Base-by-base conservation (phyloP, 53 echinoderm and acorn worm species). In the Henricia sp. region DNA sequence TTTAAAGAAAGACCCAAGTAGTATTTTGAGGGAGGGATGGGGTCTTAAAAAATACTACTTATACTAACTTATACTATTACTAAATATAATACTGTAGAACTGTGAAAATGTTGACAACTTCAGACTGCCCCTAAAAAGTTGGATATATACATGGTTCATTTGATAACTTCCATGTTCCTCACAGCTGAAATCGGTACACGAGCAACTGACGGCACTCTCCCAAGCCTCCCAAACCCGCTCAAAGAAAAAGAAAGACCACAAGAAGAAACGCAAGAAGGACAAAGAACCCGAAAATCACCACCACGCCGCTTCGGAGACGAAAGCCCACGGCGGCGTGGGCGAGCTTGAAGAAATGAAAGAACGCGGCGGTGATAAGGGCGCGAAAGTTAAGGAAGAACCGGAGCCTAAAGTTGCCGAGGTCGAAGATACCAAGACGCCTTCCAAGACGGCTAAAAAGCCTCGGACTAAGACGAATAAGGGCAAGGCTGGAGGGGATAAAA, bases 131-230 rank as follows among this genome's bases (percentile, higher is more conserved):
- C n/a, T n/a, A n/a, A n/a, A n/a, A n/a, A n/a, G n/a, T n/a, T n/a
- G n/a, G n/a, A n/a, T n/a, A n/a, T n/a, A n/a, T n/a, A n/a, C n/a
- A n/a, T n/a, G n/a, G n/a, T n/a, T n/a, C n/a, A n/a, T n/a, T n/a
- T n/a, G n/a, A n/a, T n/a, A n/a, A n/a, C n/a, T n/a, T n/a, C n/a
- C n/a, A n/a, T n/a, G n/a, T n/a, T n/a, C n/a, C n/a, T n/a, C 53
- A 27, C 87, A 99, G 99, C 94, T 99, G 34, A 92, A 92, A 75
- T 89, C 91, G 91, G 99, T 99, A 48, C 99, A 99, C 25, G 88
- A 99, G 73, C 94, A 99, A 74, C 89, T 99, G 56, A 88, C 92
- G 50, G 86, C 84, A 58, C 72, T 99, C 64, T 88, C 91, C 71
- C 74, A 83, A 74, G 86, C 92, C 43, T 72, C 95, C 21, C 83